These are phyloP conservation scores for Drosophila aff. DNA, from an alignment of 1,140 invertebrate genomes.

Conservation along the genomic window DNA sequence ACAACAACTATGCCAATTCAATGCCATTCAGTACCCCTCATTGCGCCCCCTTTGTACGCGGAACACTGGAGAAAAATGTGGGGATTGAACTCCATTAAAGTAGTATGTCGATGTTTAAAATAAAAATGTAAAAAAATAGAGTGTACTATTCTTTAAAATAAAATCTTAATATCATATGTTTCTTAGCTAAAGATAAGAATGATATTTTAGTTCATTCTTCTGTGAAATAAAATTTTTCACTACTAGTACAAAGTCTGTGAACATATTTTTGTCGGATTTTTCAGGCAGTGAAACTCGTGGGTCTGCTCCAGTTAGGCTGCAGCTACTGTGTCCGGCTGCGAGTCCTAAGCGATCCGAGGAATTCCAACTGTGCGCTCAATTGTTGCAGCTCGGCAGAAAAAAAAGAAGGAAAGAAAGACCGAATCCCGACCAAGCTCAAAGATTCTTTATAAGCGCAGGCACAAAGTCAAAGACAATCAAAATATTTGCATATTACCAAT, in stretches of 20 bases:
- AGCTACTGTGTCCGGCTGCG: constrained; percentile 43
- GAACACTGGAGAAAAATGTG: background rate
- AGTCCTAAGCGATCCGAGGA: constrained; percentile 59
- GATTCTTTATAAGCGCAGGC: constrained; percentile 82
- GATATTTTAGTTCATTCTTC: background rate
- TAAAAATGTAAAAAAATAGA: no score
- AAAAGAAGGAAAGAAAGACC: constrained; percentile 34
- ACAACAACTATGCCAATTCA: constrained; percentile 60
- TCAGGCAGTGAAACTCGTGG: constrained; percentile 6
- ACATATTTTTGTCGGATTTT: background rate
- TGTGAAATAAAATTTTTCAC: background rate
- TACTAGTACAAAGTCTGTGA: background rate
- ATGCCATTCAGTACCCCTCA: constrained; percentile 21
- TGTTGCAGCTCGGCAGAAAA: constrained; percentile 47
- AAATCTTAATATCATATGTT: background rate
- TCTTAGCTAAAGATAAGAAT: background rate
- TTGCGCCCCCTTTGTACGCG: constrained; percentile 12
- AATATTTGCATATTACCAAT: constrained; percentile 84
- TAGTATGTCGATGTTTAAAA: background rate
- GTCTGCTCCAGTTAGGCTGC: constrained; percentile 72
- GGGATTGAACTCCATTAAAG: background rate
- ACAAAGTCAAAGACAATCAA: constrained; percentile 84
- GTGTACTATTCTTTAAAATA: background rate
- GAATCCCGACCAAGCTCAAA: constrained; percentile 67
- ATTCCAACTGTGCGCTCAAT: constrained; percentile 79